These are phyloP conservation scores for Lapara coniferarum DNA, from an alignment of 2,888 invertebrate species.

Conservation along the genomic window DNA sequence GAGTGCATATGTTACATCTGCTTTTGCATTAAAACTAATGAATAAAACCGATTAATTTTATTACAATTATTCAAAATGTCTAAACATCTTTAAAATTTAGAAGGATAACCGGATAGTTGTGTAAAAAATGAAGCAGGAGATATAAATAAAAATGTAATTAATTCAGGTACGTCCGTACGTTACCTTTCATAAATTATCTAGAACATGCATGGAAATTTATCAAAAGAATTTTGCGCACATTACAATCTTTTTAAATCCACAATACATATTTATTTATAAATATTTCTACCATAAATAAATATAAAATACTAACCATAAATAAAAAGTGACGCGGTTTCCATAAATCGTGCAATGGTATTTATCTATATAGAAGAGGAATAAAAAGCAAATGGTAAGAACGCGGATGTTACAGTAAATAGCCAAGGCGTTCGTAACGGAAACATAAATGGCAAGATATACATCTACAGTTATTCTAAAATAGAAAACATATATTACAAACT, in stretches of 20 bases:
- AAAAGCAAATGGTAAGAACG: slow-evolving; percentile 8
- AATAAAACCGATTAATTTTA: too few relatives aligned
- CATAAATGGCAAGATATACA: slow-evolving; percentile 2
- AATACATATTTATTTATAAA: background rate
- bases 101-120: too few relatives aligned
- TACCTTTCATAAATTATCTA: too few relatives aligned
- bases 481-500: background rate
- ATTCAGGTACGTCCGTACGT: too few relatives aligned
- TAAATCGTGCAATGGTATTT: slow-evolving; percentile 11
- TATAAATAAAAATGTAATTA: too few relatives aligned
- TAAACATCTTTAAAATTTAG: too few relatives aligned
- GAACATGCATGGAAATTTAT: too few relatives aligned
- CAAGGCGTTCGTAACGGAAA: slow-evolving; percentile 11
- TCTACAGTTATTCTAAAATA: background rate
- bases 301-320: background rate
- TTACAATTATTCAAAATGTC: too few relatives aligned
- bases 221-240: too few relatives aligned
- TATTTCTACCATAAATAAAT: background rate
- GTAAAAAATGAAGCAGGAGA: too few relatives aligned
- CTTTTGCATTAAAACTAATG: too few relatives aligned
- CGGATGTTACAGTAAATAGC: slow-evolving; percentile 5
- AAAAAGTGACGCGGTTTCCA: background rate
- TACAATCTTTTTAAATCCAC: background rate
- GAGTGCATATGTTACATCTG: too few relatives aligned
- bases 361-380: background rate